phyloP scores from a whole-genome alignment of 1,140 invertebrate species.

The Rhagoletis zephyria region DNA sequence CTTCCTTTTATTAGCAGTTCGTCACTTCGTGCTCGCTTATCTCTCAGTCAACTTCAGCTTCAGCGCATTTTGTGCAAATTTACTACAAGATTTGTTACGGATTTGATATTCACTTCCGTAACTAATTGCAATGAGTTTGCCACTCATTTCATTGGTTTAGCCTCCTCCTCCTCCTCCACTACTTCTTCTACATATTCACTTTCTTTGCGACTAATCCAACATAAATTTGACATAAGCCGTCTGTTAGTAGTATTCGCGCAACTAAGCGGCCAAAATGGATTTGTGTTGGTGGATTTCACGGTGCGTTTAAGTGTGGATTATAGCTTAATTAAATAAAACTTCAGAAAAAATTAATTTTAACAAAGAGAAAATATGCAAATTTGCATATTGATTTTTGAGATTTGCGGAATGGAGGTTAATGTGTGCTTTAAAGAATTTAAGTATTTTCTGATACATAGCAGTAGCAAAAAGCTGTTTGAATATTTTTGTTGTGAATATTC shows the following conservation, averaged over 20 bases:
- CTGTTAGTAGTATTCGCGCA: not conserved
- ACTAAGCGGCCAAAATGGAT: not conserved
- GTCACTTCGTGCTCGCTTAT: conserved; percentile 18
- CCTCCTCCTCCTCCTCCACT: not conserved
- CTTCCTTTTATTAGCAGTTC: not conserved
- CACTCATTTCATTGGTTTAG: not conserved
- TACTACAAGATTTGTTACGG: not conserved
- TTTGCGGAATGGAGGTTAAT: conserved; percentile 3
- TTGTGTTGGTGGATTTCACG: not conserved
- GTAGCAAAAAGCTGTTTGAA: too few relatives aligned
- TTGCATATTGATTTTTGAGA: not conserved
- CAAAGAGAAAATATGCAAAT: conserved; percentile 40
- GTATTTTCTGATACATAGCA: too few relatives aligned
- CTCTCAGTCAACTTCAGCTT: not conserved
- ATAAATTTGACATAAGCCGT: not conserved
- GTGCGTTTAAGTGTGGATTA: not conserved
- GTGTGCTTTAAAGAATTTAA: not conserved
- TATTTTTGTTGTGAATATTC: too few relatives aligned
- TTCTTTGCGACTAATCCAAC: conserved; percentile 12
- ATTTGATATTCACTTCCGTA: conserved; percentile 29
- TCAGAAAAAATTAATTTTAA: not conserved
- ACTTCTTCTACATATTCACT: too few relatives aligned
- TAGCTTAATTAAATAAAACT: conserved; percentile 1
- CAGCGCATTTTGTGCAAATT: conserved; percentile 30
- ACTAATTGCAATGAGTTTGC: not conserved